Percentiles rank a stretch among this genome's conserved stretches.
phyloP scores from a whole-genome alignment of 2,113 vertebrate genomes.

The Eublepharis macularius region DNA sequence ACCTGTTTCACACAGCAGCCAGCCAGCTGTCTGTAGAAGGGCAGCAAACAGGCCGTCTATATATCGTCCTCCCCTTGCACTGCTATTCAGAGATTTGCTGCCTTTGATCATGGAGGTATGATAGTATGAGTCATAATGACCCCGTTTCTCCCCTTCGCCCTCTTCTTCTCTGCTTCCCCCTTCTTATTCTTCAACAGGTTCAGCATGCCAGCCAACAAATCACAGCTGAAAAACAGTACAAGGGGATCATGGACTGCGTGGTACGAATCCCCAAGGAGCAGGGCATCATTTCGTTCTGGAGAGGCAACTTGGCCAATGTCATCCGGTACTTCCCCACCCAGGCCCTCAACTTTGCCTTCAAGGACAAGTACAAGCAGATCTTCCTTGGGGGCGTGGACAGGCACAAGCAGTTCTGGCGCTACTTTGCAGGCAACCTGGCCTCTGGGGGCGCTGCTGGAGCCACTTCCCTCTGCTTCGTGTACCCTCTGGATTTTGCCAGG shows the following conservation, averaged over 20 bases:
- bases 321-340: constrained; percentile 99
- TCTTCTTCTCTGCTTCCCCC: not conserved
- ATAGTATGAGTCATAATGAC: not conserved
- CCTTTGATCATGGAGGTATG: too few relatives aligned
- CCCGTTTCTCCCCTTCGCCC: not conserved
- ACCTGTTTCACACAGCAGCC: too few relatives aligned
- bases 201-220: constrained; percentile 99
- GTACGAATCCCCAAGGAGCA: constrained; percentile 96
- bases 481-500: constrained; percentile 97
- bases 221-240: constrained; percentile 91
- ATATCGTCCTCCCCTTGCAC: too few relatives aligned
- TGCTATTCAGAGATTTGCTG: too few relatives aligned
- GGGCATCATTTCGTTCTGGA: constrained; percentile 96
- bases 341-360: constrained; percentile 99
- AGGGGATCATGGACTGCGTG: constrained; percentile 96
- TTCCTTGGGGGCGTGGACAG: constrained; percentile 97
- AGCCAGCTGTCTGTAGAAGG: too few relatives aligned
- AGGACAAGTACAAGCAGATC: constrained; percentile 99
- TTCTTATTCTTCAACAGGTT: constrained; percentile 76
- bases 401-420: constrained; percentile 98
- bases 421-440: constrained; percentile 95
- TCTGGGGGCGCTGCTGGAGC: constrained; percentile 95
- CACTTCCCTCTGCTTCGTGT: constrained; percentile 97
- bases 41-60: too few relatives aligned
- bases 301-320: constrained; percentile 98